Evolutionary conservation across 2,888 invertebrate species (phyloP), one percentile per base, ranked within the genome.

Genomic region (Athetis lepigone): DNA sequence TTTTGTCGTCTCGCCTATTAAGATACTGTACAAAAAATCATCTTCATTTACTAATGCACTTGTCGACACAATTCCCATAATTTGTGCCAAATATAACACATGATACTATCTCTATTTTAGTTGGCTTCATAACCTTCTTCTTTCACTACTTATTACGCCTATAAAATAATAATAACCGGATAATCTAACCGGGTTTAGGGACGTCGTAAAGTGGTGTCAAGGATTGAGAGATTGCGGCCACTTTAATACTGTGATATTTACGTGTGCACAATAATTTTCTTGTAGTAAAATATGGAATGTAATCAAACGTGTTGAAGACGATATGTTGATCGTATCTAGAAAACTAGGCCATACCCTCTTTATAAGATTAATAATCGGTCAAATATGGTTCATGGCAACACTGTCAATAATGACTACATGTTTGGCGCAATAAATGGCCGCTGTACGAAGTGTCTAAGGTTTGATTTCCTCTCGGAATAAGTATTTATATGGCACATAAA

Each of bases 141-240:
- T 13, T n/a, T 49, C 23, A 50, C 42, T 36, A 52, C 40, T 58
- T 58, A 78, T 49, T 46, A 52, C 58, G 16, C 40, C 63, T 36
- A 79, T 75, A 58, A 75, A 75, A 61, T 64, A 78, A 78, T 75
- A 55, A 55, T 62, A 49, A 45, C 42, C 52, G 2, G 4, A 18
- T 39, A 49, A 75, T 79, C 57, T 75, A 55, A 55, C 54, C 45
- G 55, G 63, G 60, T 55, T 75, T 70, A 49, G 57, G 57, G 52
- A 39, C 18, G 29, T 75, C 70, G 47, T 79, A 64, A 75, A 75
- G 13, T 37, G 18, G 47, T 59, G 75, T 60, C 74, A 79, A 78
- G 79, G 79, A 47, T 52, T 43, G 37, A 6, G n/a, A 21, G 58
- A 78, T 59, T 39, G 59, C 49, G 33, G 21, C 8, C 18, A 42